Base-by-base conservation (phyloP, 2,888 invertebrate species). In the Patella caerulea region DNA sequence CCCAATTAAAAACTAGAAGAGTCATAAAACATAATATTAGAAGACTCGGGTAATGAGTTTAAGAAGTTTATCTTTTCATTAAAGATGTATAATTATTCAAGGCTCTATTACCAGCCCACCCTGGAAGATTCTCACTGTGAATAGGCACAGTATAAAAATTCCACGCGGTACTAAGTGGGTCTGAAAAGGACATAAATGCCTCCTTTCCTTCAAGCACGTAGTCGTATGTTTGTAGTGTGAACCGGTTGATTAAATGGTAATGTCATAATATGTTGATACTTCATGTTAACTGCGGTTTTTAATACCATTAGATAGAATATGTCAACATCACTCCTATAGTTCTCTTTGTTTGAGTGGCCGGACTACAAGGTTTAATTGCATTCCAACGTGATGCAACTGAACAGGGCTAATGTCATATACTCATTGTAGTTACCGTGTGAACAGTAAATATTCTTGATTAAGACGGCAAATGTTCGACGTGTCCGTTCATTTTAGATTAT, bases 81-180 rank as follows among this genome's bases (percentile, higher is more conserved):
- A 9, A 17, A 70, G 73, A 73, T 72, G 65, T 5, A 73, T 15
- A 53, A 53, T 54, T 53, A n/a, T 52, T 24, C 53, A 14, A 19
- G 65, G 14, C 69, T 72, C 56, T 45, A 52, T 77, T 72, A 72
- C 54, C 17, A n/a, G 73, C 65, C 65, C 65, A 69, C 29, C 73
- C 69, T 54, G 77, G 54, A 69, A 70, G 65, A 54, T n/a, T 15
- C 54, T 72, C 29, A 17, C 3, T 45, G 9, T 45, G 45, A 45
- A 45, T 45, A 9, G 45, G 7, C 45, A 45, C 45, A 45, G 45
- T 45, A 45, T n/a, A 70, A 77, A 74, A 77, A 73, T 73, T 77
- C 77, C 73, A 74, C 74, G 56, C 52, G 19, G 77, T 71, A 74
- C 73, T 77, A 73, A 69, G 70, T 77, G 45, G 45, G 45, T 45